Evolutionary conservation across 2,888 invertebrate genomes (phyloP), one percentile per base, ranked within the genome.

Genomic region (Brenthis ino): DNA sequence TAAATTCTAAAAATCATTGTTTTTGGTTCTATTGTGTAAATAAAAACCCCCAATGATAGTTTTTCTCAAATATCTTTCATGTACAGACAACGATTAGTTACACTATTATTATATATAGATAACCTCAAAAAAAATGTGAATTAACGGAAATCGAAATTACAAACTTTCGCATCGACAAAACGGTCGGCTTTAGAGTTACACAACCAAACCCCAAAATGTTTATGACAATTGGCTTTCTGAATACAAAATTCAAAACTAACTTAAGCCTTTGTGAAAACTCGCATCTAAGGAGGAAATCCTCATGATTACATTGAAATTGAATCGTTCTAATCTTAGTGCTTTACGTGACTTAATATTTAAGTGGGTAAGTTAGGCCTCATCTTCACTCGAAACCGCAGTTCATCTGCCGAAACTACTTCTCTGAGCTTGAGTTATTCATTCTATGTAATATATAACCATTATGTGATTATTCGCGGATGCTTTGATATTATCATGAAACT

Each of bases 331-430:
- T 68, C 71, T 65, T 50, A 71, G 63, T 54, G 61, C 67, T 68
- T 54, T 68, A 65, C 60, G 65, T 68, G 71, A 71, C 65, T 65
- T 68, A 65, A 71, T 68, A 71, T 71, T 71, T 63, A 71, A 71
- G 68, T 68, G 63, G 65, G 37, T 64, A 63, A 71, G 57, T 71
- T 68, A 65, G 55, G 65, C 58, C 55, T 68, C 54, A 60, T 56
- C 65, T 65, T 67, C 57, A 65, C 61, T 68, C 51, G 24, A 63
- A 65, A 65, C 70, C 61, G 57, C 65, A 57, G 53, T 57, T 57
- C 57, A 51, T 57, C 57, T 57, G 57, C 37, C 55, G 57, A 24
- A 67, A 65, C 65, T 63, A 64, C 60, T 64, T 57, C 60, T 60
- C 60, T 13, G n/a, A 43, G 28, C 24, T 57, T 24, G 57, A 57